Conservation (phyloP, 2,797 vertebrate genomes). For the Chaetophractus vellerosus region DNA sequence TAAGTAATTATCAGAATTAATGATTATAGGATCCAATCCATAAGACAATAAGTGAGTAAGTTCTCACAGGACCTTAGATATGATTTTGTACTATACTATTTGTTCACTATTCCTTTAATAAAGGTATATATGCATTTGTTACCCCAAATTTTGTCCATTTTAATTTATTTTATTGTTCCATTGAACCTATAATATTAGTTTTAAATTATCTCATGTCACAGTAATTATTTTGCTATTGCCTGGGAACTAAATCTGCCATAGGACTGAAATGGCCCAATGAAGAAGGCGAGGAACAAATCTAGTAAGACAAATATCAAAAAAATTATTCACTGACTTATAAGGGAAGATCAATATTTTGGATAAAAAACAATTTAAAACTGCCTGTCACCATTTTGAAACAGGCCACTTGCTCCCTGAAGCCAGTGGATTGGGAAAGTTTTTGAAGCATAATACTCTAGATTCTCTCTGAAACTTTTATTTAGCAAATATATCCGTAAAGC, state of each 20-base stretch:
- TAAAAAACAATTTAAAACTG: slow-evolving; percentile 50
- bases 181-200: slow-evolving; percentile 37
- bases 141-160: neutral
- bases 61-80: neutral
- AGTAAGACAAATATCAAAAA: slow-evolving; percentile 30
- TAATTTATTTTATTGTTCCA: slow-evolving; percentile 35
- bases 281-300: neutral
- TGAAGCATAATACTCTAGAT: neutral
- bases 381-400: neutral
- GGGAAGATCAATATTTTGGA: neutral
- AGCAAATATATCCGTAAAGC: neutral
- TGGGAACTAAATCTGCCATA: slow-evolving; percentile 42
- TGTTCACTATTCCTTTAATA: slow-evolving; percentile 39
- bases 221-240: slow-evolving; percentile 66
- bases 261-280: neutral
- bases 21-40: neutral
- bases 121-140: neutral
- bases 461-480: neutral
- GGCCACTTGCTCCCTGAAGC: neutral
- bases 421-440: neutral
- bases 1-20: slow-evolving; percentile 59
- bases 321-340: neutral
- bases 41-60: slow-evolving; percentile 40
- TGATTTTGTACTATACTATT: slow-evolving; percentile 61
- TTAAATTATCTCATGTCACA: slow-evolving; percentile 35